Percentiles rank a stretch among this genome's conserved stretches.
phyloP scores from a whole-genome alignment of 2,888 invertebrate genomes.

The Oxyteleia sp. region DNA sequence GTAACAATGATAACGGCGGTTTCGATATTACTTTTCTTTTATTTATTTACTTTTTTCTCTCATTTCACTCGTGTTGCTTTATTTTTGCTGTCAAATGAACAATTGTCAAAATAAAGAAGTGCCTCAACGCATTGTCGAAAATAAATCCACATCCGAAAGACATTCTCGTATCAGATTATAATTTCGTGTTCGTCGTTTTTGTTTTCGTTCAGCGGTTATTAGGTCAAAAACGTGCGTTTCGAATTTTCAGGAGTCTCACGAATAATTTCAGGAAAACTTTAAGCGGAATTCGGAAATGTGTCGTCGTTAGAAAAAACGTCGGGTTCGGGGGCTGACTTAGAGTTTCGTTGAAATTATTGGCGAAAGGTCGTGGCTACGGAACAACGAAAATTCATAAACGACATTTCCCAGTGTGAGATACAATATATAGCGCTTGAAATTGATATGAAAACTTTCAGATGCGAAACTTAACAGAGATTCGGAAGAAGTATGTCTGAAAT shows the following conservation, averaged over 20 bases:
- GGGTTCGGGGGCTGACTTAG: slow-evolving; percentile 12
- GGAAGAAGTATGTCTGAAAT: slow-evolving; percentile 73
- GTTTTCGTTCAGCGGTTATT: neutral
- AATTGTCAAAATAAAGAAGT: slow-evolving; percentile 78
- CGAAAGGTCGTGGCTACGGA: slow-evolving; percentile 4
- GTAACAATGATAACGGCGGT: slow-evolving; percentile 75
- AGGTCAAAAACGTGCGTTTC: neutral
- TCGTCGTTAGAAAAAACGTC: slow-evolving; percentile 7
- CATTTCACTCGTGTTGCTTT: neutral
- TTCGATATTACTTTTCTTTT: slow-evolving; percentile 33
- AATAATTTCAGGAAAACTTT: slow-evolving; percentile 31
- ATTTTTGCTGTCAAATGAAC: slow-evolving; percentile 75
- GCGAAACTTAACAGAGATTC: slow-evolving; percentile 78
- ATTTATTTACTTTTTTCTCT: too few relatives aligned
- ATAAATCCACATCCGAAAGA: slow-evolving; percentile 82
- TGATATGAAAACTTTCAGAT: slow-evolving; percentile 77
- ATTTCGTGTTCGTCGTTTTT: neutral
- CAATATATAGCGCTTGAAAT: neutral
- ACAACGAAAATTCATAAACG: slow-evolving; percentile 4
- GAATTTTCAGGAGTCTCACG: slow-evolving; percentile 16
- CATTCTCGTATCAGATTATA: slow-evolving; percentile 38
- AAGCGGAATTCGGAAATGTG: slow-evolving; percentile 3
- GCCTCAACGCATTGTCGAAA: slow-evolving; percentile 80
- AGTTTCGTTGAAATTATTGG: slow-evolving; percentile 29
- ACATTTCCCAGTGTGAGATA: slow-evolving; percentile 22